Conservation (phyloP, 2,113 vertebrate species). For the Sprattus sprattus region DNA sequence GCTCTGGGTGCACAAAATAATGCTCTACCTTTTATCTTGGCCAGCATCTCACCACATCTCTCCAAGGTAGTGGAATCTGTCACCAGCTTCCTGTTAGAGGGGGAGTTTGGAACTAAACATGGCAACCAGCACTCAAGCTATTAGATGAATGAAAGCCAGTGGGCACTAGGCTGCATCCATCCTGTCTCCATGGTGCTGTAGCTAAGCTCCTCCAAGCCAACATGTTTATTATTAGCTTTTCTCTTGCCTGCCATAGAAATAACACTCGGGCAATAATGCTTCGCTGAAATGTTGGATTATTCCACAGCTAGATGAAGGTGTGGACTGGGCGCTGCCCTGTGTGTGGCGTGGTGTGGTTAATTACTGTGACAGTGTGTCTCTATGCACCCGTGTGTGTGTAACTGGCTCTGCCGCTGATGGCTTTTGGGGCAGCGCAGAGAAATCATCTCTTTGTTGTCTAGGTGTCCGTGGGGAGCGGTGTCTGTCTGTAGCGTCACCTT, state of each 20-base stretch:
- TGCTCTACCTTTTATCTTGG: not conserved
- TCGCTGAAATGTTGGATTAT: not conserved
- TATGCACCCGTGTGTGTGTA: slow-evolving; percentile 44
- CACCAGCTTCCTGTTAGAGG: not conserved
- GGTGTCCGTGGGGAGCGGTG: slow-evolving; percentile 60
- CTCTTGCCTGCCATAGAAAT: slow-evolving; percentile 5
- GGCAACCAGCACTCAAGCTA: not conserved
- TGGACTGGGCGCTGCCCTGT: slow-evolving; percentile 49
- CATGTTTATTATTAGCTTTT: slow-evolving; percentile 42
- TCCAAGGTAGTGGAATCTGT: not conserved
- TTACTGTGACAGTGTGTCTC: not conserved
- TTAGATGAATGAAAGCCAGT: not conserved
- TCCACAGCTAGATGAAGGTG: slow-evolving; percentile 19
- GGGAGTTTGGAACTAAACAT: not conserved
- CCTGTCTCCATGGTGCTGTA: slow-evolving; percentile 35
- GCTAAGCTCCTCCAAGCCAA: slow-evolving; percentile 46
- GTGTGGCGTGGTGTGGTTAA: not conserved
- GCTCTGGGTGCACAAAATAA: not conserved
- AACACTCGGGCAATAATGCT: slow-evolving; percentile 35
- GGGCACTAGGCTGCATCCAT: slow-evolving; percentile 25
- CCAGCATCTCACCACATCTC: not conserved
- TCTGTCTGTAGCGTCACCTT: slow-evolving; percentile 8
- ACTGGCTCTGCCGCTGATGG: slow-evolving; percentile 64
- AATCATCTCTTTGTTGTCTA: slow-evolving; percentile 45
- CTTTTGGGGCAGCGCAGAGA: slow-evolving; percentile 54